A percentile compares a stretch with the other conserved stretches of the same genome.
These are phyloP conservation scores for Platycheirus albimanus DNA, from an alignment of 2,888 invertebrate genomes.

Conservation along the genomic window DNA sequence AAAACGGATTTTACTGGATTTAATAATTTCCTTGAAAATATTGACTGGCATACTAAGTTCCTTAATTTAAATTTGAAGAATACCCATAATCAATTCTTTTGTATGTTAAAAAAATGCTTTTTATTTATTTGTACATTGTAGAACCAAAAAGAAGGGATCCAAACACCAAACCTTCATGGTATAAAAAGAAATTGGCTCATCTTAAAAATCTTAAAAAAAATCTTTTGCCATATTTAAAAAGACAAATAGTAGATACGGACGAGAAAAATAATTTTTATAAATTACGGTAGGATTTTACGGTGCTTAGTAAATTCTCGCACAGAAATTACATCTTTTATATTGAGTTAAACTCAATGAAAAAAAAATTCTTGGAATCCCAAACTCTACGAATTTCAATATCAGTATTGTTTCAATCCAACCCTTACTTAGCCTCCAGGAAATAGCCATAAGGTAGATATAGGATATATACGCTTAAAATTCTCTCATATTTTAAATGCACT, in stretches of 20 bases:
- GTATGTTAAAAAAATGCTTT: not conserved
- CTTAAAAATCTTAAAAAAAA: too few relatives aligned
- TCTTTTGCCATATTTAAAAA: not conserved
- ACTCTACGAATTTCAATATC: not conserved
- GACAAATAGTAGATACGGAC: not conserved
- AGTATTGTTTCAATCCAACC: not conserved
- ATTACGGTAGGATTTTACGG: not conserved
- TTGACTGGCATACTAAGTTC: not conserved
- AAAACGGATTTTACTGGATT: conserved; percentile 3
- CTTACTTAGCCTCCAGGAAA: not conserved
- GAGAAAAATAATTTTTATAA: not conserved
- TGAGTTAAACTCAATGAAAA: not conserved
- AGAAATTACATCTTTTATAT: too few relatives aligned
- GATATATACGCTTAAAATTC: not conserved
- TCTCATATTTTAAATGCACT: not conserved
- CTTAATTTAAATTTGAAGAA: not conserved
- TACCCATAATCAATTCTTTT: not conserved
- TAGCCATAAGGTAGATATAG: not conserved
- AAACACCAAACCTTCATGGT: not conserved
- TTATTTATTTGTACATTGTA: not conserved
- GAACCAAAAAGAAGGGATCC: too few relatives aligned
- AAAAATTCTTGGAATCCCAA: too few relatives aligned
- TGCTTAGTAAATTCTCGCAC: too few relatives aligned
- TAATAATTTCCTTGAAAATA: not conserved
- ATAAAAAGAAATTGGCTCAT: not conserved